Conservation (phyloP, 2,113 vertebrate species). For the Accipiter cooperii region DNA sequence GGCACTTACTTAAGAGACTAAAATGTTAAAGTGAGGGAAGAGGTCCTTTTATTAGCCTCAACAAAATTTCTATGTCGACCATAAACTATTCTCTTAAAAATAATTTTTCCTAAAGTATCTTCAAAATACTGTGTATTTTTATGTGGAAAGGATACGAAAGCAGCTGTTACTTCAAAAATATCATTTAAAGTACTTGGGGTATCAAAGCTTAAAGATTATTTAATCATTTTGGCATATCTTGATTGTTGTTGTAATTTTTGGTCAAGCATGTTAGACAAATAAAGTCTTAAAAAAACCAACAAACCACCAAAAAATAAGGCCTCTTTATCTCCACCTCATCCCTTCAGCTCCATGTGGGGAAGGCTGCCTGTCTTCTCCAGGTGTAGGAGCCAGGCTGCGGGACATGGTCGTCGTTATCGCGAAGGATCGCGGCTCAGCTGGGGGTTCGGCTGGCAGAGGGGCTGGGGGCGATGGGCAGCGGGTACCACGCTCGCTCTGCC, state of each 20-base stretch:
- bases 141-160: slow-evolving; percentile 65
- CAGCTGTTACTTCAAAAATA: slow-evolving; percentile 70
- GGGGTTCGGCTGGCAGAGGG: background rate
- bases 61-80: slow-evolving; percentile 50
- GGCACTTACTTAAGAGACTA: slow-evolving; percentile 4
- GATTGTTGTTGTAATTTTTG: slow-evolving; percentile 75
- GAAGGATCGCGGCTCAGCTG: rapidly evolving
- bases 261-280: slow-evolving; percentile 79
- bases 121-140: slow-evolving; percentile 77
- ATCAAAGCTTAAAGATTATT: slow-evolving; percentile 53
- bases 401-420: rapidly evolving
- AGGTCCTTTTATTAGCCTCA: slow-evolving; percentile 8
- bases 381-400: background rate
- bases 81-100: slow-evolving; percentile 62
- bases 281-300: slow-evolving; percentile 66
- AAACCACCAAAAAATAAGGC: background rate
- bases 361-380: background rate
- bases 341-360: background rate
- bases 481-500: background rate
- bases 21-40: background rate
- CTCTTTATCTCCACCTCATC: background rate
- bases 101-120: slow-evolving; percentile 67
- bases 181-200: slow-evolving; percentile 59
- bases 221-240: slow-evolving; percentile 70
- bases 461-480: background rate